Percentiles rank a stretch among this genome's conserved stretches.
Conservation (phyloP, 2,888 invertebrate species). For the Branchipolynoe longqiensis region DNA sequence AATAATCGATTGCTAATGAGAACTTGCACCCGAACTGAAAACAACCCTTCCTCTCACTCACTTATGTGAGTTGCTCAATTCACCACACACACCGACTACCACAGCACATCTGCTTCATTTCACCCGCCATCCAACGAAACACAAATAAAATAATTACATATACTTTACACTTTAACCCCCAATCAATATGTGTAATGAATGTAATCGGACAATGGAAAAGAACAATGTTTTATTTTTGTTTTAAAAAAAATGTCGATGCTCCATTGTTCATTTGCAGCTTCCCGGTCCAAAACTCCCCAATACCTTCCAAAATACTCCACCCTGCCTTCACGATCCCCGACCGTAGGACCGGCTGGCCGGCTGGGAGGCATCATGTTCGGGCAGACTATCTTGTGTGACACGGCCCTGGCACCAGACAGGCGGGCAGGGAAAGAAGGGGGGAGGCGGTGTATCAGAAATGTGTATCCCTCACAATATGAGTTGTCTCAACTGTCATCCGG, state of each 20-base stretch:
- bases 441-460: slow-evolving; percentile 55
- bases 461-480: slow-evolving; percentile 55
- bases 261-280: not conserved
- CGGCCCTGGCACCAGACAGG: slow-evolving; percentile 47
- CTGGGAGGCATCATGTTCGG: slow-evolving; percentile 20
- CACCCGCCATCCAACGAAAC: too few relatives aligned
- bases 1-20: slow-evolving; percentile 33
- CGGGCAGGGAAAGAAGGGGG: slow-evolving; percentile 36
- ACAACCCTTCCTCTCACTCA: not conserved
- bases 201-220: too few relatives aligned
- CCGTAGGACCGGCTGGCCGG: slow-evolving; percentile 14
- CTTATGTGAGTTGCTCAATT: not conserved
- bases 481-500: slow-evolving; percentile 42
- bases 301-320: not conserved
- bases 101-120: not conserved
- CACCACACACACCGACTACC: not conserved
- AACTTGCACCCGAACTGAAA: not conserved
- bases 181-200: too few relatives aligned
- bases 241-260: not conserved
- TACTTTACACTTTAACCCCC: too few relatives aligned
- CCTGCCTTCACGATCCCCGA: not conserved
- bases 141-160: too few relatives aligned
- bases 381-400: slow-evolving; percentile 39
- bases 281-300: too few relatives aligned
- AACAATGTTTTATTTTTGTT: too few relatives aligned